Evolutionary conservation across 53 echinoderm and acorn worm genomes (phyloP).

Genomic region (Hippasteria phrygiana): DNA sequence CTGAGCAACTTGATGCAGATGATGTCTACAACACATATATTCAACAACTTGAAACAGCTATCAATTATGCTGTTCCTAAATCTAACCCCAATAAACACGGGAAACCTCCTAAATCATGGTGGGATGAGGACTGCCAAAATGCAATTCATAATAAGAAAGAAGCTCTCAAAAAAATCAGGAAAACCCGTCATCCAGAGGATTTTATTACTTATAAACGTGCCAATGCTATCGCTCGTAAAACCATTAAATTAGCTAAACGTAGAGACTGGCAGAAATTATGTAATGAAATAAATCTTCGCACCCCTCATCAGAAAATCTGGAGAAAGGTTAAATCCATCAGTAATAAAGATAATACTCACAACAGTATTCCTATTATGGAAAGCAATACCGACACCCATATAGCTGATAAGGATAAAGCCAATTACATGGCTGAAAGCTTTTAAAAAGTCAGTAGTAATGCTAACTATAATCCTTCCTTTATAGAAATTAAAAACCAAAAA

Average conservation of each 20-base stretch:
- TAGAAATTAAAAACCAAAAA: background rate
- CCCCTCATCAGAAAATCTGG: background rate
- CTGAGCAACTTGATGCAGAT: background rate
- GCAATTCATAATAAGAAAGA: too few species aligned
- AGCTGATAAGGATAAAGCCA: conserved; percentile 4
- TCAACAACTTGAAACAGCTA: background rate
- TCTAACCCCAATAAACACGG: background rate
- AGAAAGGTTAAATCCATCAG: background rate
- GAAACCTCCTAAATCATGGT: too few species aligned
- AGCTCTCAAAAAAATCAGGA: background rate
- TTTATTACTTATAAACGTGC: background rate
- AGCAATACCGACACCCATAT: background rate
- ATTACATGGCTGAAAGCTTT: background rate
- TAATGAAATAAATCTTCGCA: background rate
- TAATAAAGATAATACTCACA: background rate
- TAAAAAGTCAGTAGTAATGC: conserved; percentile 13
- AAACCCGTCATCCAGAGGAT: background rate
- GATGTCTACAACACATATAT: background rate
- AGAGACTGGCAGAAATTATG: conserved; percentile 25
- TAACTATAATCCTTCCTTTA: background rate
- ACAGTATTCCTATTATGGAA: background rate
- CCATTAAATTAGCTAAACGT: conserved; percentile 17
- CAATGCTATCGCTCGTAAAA: background rate
- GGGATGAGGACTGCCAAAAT: too few species aligned
- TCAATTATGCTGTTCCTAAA: background rate